Evolutionary conservation across 2,113 vertebrate genomes (phyloP).

Genomic region (Clinocottus analis): DNA sequence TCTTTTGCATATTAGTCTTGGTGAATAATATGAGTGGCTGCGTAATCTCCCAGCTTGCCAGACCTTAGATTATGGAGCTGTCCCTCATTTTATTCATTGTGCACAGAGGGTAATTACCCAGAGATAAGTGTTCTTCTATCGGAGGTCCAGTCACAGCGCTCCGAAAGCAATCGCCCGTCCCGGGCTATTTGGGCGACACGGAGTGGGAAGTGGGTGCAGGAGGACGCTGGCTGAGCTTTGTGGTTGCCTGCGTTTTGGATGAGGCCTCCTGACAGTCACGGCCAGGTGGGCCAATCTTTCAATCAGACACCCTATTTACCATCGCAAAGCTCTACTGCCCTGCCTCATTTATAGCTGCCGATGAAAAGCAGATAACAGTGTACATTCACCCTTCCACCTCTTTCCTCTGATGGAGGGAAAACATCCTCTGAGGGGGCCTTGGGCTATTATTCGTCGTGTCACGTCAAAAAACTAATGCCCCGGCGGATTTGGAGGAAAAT

Average conservation of each 20-base stretch:
- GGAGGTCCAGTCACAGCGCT: conserved; percentile 56
- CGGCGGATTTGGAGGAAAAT: conserved; percentile 44
- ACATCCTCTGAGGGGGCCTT: conserved; percentile 20
- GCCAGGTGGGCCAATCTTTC: conserved; percentile 78
- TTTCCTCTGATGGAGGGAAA: conserved; percentile 37
- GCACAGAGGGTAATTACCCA: conserved; percentile 79
- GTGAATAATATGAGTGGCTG: conserved; percentile 66
- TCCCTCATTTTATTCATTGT: conserved; percentile 82
- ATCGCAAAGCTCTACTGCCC: conserved; percentile 77
- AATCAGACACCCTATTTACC: conserved; percentile 79
- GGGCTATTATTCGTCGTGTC: conserved; percentile 46
- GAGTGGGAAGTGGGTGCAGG: conserved; percentile 49
- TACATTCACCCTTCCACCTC: conserved; percentile 43
- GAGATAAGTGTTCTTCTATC: conserved; percentile 79
- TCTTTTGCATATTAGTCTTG: conserved; percentile 73
- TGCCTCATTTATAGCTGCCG: conserved; percentile 62
- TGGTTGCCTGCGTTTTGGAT: conserved; percentile 68
- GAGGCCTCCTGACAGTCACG: conserved; percentile 73
- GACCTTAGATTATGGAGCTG: conserved; percentile 78
- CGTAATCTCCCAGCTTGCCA: conserved; percentile 74
- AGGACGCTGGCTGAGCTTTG: conserved; percentile 43
- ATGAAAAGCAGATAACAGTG: conserved; percentile 65
- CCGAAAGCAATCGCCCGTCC: conserved; percentile 73
- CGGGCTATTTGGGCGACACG: conserved; percentile 66
- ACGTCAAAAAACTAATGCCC: conserved; percentile 39